Evolutionary conservation across 2,888 invertebrate genomes (phyloP).

Genomic region (Napeogenes sylphis): DNA sequence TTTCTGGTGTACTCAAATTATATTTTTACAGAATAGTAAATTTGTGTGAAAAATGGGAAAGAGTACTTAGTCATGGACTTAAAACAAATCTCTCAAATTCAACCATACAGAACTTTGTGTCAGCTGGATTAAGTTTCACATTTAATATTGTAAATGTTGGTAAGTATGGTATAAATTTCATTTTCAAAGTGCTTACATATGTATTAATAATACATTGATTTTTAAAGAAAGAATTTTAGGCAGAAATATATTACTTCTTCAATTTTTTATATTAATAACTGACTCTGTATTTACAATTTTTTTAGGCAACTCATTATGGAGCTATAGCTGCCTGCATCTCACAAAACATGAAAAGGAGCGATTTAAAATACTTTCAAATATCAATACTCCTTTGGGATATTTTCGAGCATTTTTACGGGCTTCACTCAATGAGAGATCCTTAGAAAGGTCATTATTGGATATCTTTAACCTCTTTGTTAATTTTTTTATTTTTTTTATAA

Average conservation of each 20-base stretch:
- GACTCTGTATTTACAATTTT: not conserved
- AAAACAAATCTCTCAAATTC: conserved; percentile 76
- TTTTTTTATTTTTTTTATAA: not conserved
- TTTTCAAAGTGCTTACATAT: not conserved
- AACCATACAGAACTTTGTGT: conserved; percentile 66
- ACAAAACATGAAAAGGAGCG: conserved; percentile 93
- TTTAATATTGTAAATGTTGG: conserved; percentile 73
- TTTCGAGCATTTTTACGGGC: conserved; percentile 94
- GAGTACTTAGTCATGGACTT: conserved; percentile 87
- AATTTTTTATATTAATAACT: not conserved
- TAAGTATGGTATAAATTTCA: conserved; percentile 40
- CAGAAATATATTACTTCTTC: too few relatives aligned
- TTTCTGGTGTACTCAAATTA: too few relatives aligned
- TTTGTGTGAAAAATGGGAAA: conserved; percentile 86
- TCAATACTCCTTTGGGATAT: conserved; percentile 81
- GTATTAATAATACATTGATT: not conserved
- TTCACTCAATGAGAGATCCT: conserved; percentile 92
- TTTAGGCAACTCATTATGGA: conserved; percentile 83
- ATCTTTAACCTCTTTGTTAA: not conserved
- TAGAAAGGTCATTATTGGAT: conserved; percentile 78
- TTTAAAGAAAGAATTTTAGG: too few relatives aligned
- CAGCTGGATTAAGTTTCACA: conserved; percentile 70
- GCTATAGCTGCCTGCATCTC: conserved; percentile 86
- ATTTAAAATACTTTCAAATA: conserved; percentile 80
- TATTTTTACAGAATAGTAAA: conserved; percentile 65